Percentiles rank a stretch among this genome's conserved stretches.
These are phyloP conservation scores for Australoheros facetus DNA, from an alignment of 2,797 vertebrate genomes.

Conservation along the genomic window DNA sequence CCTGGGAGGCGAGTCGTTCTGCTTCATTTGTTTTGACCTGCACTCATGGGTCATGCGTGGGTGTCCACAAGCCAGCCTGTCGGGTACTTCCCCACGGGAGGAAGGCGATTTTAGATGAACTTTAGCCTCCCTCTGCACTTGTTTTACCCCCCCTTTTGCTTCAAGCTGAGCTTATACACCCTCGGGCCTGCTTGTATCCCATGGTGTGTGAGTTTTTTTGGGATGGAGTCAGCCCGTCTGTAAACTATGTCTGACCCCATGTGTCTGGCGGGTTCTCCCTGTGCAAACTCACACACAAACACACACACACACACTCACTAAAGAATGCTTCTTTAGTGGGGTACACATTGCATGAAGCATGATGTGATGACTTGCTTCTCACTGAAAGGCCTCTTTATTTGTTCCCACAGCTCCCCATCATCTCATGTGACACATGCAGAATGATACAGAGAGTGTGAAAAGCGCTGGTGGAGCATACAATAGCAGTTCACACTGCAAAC, in stretches of 20 bases:
- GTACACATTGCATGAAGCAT: constrained; percentile 19
- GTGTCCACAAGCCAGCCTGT: constrained; percentile 12
- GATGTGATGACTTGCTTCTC: constrained; percentile 43
- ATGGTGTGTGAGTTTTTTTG: constrained; percentile 41
- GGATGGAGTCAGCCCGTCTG: constrained; percentile 69
- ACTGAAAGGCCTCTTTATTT: constrained; percentile 62
- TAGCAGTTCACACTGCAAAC: constrained; percentile 6
- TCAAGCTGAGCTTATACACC: constrained; percentile 26
- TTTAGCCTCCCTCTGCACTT: constrained; percentile 32
- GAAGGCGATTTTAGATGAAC: constrained; percentile 42
- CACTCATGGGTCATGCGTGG: constrained; percentile 11
- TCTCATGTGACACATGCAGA: constrained; percentile 22
- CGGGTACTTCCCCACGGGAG: constrained; percentile 25
- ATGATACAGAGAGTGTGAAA: constrained; percentile 24
- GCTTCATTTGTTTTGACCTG: constrained; percentile 27
- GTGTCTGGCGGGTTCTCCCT: constrained; percentile 44
- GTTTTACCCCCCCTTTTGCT: constrained; percentile 33
- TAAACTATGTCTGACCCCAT: constrained; percentile 70
- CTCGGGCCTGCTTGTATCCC: constrained; percentile 32
- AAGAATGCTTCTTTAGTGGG: constrained; percentile 24
- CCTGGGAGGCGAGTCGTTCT: constrained; percentile 14
- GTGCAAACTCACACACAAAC: constrained; percentile 14
- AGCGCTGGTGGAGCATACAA: background rate
- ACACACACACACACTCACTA: background rate
- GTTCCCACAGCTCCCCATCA: constrained; percentile 13